These are phyloP conservation scores for Riptortus pedestris DNA, from an alignment of 1,140 invertebrate species.

Conservation along the genomic window DNA sequence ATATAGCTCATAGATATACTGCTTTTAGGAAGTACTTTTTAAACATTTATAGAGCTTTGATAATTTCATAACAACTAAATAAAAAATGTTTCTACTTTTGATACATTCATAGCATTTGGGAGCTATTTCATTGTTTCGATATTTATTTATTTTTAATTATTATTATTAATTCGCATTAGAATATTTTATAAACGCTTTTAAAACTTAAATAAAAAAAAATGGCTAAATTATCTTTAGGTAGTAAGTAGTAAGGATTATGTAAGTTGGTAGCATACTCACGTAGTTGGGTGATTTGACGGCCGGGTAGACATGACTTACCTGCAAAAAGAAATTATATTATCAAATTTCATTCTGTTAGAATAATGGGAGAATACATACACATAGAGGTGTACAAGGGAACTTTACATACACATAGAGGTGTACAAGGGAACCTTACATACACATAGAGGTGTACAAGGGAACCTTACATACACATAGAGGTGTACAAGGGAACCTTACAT, in stretches of 20 bases:
- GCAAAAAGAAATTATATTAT: not conserved
- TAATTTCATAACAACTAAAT: too few relatives aligned
- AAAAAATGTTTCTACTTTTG: constrained; percentile 1
- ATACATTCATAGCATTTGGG: not conserved
- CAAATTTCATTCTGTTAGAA: too few relatives aligned
- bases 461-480: too few relatives aligned
- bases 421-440: too few relatives aligned
- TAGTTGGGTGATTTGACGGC: constrained; percentile 4
- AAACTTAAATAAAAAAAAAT: not conserved
- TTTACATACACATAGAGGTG: too few relatives aligned
- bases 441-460: too few relatives aligned
- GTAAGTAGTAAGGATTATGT: not conserved
- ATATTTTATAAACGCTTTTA: not conserved
- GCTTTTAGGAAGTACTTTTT: too few relatives aligned
- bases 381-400: too few relatives aligned
- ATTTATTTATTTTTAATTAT: not conserved
- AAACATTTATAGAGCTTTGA: too few relatives aligned
- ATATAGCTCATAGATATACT: too few relatives aligned
- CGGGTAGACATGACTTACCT: constrained; percentile 5
- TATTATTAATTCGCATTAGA: not conserved
- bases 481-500: too few relatives aligned
- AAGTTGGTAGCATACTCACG: not conserved
- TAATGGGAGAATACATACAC: too few relatives aligned
- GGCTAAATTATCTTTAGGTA: not conserved
- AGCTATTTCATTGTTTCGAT: not conserved